Percentiles rank a stretch among this genome's conserved stretches.
These are phyloP conservation scores for Acromyrmex heyeri DNA, from an alignment of 1,140 invertebrate species.

Conservation along the genomic window DNA sequence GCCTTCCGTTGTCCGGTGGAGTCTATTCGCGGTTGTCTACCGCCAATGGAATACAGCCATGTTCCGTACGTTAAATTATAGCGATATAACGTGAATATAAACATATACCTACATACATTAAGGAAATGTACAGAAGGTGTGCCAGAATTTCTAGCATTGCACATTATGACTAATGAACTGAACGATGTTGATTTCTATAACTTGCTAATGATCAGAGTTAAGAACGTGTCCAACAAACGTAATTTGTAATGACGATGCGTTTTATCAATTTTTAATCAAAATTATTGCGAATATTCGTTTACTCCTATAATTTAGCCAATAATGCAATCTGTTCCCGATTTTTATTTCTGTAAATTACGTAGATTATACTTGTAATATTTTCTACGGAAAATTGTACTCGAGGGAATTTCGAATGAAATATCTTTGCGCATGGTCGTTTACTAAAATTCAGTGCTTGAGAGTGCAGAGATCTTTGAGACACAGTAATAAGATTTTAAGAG, in stretches of 20 bases:
- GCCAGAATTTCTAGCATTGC: not conserved
- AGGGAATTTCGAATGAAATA: slow-evolving; percentile 26
- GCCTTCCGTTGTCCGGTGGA: slow-evolving; percentile 22
- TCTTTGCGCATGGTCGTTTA: not conserved
- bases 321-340: not conserved
- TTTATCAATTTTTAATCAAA: not conserved
- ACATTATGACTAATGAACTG: not conserved
- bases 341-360: not conserved
- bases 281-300: not conserved
- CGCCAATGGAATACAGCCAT: slow-evolving; percentile 32
- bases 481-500: slow-evolving; percentile 48
- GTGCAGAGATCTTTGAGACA: slow-evolving; percentile 27
- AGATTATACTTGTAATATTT: not conserved
- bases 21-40: slow-evolving; percentile 48
- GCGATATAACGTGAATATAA: not conserved
- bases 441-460: slow-evolving; percentile 5
- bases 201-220: slow-evolving; percentile 3
- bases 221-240: slow-evolving; percentile 1
- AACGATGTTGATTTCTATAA: slow-evolving; percentile 25
- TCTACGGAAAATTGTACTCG: slow-evolving; percentile 8
- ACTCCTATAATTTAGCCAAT: not conserved
- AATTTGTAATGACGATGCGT: not conserved
- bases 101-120: not conserved
- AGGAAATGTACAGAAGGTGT: slow-evolving; percentile 6
- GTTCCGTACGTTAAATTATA: slow-evolving; percentile 64